Evolutionary conservation across 92 coral and sea anemone genomes (phyloP).

Genomic region (Bergia sp.): DNA sequence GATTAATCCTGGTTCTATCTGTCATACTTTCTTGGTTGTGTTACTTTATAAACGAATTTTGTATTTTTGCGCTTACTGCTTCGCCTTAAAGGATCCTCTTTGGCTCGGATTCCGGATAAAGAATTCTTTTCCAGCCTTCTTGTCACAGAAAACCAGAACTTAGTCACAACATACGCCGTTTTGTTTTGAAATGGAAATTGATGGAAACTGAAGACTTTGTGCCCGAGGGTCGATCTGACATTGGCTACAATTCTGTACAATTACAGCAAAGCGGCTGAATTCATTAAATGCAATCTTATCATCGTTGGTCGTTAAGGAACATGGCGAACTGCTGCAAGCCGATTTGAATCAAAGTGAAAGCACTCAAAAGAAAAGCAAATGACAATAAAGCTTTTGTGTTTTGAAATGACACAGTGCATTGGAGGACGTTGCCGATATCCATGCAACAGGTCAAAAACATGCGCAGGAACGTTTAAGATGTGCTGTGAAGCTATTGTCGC

Average conservation of each 20-base stretch:
- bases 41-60: neutral
- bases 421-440: neutral
- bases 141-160: neutral
- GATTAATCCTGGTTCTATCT: neutral
- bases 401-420: neutral
- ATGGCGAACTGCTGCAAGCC: neutral
- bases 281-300: slow-evolving; percentile 22
- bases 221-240: slow-evolving; percentile 11
- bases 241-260: slow-evolving; percentile 6
- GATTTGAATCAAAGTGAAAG: neutral
- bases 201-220: neutral
- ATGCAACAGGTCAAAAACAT: no score
- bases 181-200: slow-evolving; percentile 31
- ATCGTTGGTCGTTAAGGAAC: slow-evolving; percentile 4
- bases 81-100: neutral
- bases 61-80: neutral
- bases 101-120: neutral
- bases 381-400: neutral
- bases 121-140: neutral
- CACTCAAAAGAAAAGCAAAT: neutral
- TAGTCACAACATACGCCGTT: slow-evolving; percentile 6
- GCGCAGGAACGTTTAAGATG: neutral
- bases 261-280: neutral
- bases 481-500: neutral
- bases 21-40: slow-evolving; percentile 11